These are phyloP conservation scores for Atherinomorus stipes DNA, from an alignment of 2,113 vertebrate species.

Conservation along the genomic window DNA sequence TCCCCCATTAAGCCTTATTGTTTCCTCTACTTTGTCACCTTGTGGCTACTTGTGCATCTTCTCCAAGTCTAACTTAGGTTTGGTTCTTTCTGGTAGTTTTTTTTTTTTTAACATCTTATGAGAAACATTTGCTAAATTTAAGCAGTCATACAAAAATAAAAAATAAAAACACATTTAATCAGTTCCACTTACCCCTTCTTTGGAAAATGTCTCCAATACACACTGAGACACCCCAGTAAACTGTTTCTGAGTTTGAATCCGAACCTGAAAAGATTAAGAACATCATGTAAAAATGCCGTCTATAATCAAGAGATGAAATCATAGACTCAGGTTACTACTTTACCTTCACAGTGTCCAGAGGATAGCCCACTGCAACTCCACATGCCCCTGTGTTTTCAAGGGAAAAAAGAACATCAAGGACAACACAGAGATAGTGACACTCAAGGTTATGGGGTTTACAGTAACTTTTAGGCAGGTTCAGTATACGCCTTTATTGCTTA, in stretches of 20 bases:
- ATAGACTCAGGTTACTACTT: too few species aligned
- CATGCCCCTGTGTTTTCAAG: conserved; percentile 67
- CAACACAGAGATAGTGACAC: neutral
- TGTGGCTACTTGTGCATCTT: too few species aligned
- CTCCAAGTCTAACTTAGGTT: too few species aligned
- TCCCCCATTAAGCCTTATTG: too few species aligned
- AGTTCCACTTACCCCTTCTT: conserved; percentile 71
- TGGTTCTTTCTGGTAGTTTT: too few species aligned
- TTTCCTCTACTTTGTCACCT: too few species aligned
- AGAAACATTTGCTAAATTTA: neutral
- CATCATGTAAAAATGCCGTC: accelerated
- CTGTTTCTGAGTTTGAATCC: conserved; percentile 79
- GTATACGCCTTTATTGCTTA: neutral
- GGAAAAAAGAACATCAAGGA: conserved; percentile 24
- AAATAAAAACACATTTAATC: neutral
- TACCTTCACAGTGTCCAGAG: conserved; percentile 78
- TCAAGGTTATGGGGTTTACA: neutral
- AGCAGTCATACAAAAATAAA: neutral
- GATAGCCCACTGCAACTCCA: conserved; percentile 77
- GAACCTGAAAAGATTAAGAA: conserved; percentile 51
- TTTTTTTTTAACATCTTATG: too few species aligned
- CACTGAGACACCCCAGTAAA: conserved; percentile 77
- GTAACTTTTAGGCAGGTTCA: neutral
- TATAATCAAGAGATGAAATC: neutral
- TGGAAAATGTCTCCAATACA: conserved; percentile 56